These are phyloP conservation scores for Halocynthia roretzi DNA, from an alignment of 23 tunicate species.

Conservation along the genomic window DNA sequence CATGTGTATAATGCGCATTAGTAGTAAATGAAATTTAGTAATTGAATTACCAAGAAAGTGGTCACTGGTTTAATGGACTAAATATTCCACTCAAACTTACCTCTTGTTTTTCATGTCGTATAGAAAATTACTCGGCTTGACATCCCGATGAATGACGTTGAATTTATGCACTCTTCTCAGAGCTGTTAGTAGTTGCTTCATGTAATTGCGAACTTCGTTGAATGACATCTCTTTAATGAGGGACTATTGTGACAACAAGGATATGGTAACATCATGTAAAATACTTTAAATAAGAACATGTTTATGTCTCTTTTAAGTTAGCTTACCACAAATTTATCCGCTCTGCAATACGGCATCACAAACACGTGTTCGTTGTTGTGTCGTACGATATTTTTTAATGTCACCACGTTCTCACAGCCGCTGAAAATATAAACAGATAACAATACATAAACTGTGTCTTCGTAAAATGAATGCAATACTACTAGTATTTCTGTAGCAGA, in stretches of 20 bases:
- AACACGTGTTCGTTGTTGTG: constrained; percentile 62
- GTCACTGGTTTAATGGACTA: too few species aligned
- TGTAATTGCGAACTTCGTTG: constrained; percentile 58
- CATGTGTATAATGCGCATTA: too few species aligned
- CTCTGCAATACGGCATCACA: constrained; percentile 63
- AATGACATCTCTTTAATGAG: constrained; percentile 44
- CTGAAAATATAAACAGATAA: constrained; percentile 27
- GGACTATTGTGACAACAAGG: constrained; percentile 20
- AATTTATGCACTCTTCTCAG: constrained; percentile 44
- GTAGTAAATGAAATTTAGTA: too few species aligned
- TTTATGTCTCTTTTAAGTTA: background rate
- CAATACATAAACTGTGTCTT: background rate
- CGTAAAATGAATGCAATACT: too few species aligned
- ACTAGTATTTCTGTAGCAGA: too few species aligned
- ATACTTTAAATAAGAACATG: background rate
- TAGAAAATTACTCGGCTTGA: constrained; percentile 85
- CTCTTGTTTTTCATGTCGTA: constrained; percentile 50
- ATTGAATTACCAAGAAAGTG: too few species aligned
- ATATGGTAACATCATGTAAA: background rate
- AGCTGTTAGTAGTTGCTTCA: constrained; percentile 50
- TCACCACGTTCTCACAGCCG: constrained; percentile 54
- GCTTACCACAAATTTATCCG: constrained; percentile 65
- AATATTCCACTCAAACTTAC: constrained; percentile 20
- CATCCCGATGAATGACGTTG: constrained; percentile 82
- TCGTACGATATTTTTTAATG: constrained; percentile 55